Evolutionary conservation across 1,140 invertebrate species (phyloP).

Genomic region (Drosophila takahashii): DNA sequence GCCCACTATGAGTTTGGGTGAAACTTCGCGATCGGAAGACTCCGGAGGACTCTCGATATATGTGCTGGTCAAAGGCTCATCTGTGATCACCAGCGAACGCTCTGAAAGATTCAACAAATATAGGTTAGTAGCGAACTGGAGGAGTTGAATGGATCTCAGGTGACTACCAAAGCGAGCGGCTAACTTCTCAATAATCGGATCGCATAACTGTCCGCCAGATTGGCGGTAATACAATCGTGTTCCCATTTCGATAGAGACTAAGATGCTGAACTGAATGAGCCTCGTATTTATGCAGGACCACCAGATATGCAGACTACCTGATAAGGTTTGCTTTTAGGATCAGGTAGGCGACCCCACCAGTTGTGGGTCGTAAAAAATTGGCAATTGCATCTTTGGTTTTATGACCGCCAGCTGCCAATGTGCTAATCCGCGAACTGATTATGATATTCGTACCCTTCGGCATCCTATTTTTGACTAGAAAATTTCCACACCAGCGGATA

Average conservation of each 20-base stretch:
- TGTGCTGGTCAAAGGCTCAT: slow-evolving; percentile 48
- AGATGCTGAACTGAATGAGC: slow-evolving; percentile 6
- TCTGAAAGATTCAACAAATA: slow-evolving; percentile 53
- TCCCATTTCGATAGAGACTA: slow-evolving; percentile 54
- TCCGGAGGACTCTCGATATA: slow-evolving; percentile 85
- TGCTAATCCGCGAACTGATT: slow-evolving; percentile 14
- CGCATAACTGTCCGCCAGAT: slow-evolving; percentile 81
- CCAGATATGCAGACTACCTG: slow-evolving; percentile 5
- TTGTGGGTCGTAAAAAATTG: slow-evolving; percentile 40
- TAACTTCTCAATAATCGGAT: slow-evolving; percentile 79
- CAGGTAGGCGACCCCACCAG: slow-evolving; percentile 43
- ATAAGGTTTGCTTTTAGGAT: not conserved
- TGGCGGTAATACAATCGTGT: slow-evolving; percentile 72
- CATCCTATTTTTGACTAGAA: slow-evolving; percentile 5
- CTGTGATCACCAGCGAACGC: slow-evolving; percentile 72
- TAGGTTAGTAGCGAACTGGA: slow-evolving; percentile 6
- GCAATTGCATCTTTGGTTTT: slow-evolving; percentile 30
- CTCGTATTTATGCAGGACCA: slow-evolving; percentile 31
- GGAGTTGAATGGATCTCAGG: not conserved
- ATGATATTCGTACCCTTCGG: not conserved
- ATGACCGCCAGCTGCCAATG: slow-evolving; percentile 44
- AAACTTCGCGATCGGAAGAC: slow-evolving; percentile 89
- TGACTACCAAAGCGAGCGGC: slow-evolving; percentile 68
- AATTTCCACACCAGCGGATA: slow-evolving; percentile 2
- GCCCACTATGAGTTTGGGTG: slow-evolving; percentile 90